phyloP scores from a whole-genome alignment of 2,113 vertebrate species.

The Salvelinus alpinus region DNA sequence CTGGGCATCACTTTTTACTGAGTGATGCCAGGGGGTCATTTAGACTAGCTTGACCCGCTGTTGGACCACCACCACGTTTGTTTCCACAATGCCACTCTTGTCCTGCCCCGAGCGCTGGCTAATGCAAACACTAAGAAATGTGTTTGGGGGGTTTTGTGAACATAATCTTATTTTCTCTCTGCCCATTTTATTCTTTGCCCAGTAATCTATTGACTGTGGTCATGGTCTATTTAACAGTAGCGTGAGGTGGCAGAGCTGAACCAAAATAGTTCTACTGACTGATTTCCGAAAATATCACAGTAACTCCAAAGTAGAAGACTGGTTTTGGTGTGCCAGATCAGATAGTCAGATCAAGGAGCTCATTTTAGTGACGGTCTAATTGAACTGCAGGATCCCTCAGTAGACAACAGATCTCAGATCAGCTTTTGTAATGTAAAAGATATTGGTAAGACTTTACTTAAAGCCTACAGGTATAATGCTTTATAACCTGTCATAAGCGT shows the following conservation, averaged over 20 bases:
- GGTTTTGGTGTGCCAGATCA: not conserved
- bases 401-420: too few relatives aligned
- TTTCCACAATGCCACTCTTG: slow-evolving; percentile 39
- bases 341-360: not conserved
- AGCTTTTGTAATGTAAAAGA: too few relatives aligned
- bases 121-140: slow-evolving; percentile 33
- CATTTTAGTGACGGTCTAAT: not conserved
- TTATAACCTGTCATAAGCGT: too few relatives aligned
- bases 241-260: slow-evolving; percentile 22
- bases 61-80: slow-evolving; percentile 25
- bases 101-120: slow-evolving; percentile 16
- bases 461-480: too few relatives aligned
- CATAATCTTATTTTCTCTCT: slow-evolving; percentile 45
- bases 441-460: too few relatives aligned
- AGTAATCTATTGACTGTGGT: slow-evolving; percentile 52
- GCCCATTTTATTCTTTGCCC: slow-evolving; percentile 44
- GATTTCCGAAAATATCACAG: not conserved
- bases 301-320: not conserved
- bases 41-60: not conserved
- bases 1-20: slow-evolving; percentile 39
- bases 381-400: too few relatives aligned
- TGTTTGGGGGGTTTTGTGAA: slow-evolving; percentile 46
- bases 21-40: slow-evolving; percentile 40
- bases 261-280: not conserved
- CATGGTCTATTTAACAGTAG: slow-evolving; percentile 32